A percentile compares a stretch with the other conserved stretches of the same genome.
These are phyloP conservation scores for Stictocephala bisonia DNA, from an alignment of 2,888 invertebrate genomes.

Conservation along the genomic window DNA sequence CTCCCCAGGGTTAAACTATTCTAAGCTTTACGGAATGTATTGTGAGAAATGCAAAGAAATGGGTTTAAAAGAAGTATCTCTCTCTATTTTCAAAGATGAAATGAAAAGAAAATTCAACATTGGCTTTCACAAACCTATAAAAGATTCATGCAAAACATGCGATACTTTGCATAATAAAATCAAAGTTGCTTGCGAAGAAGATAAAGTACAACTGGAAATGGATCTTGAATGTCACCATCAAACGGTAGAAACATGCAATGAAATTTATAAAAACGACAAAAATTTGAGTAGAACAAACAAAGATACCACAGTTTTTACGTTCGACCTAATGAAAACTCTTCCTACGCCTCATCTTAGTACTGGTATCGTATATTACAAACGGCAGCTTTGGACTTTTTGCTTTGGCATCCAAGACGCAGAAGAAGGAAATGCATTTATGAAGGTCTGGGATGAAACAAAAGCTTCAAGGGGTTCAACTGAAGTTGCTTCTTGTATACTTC, in stretches of 20 bases:
- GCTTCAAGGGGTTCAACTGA: conserved; percentile 33
- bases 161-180: conserved; percentile 34
- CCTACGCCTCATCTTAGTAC: conserved; percentile 33
- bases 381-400: conserved; percentile 43
- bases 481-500: conserved; percentile 24
- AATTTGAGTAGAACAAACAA: neutral
- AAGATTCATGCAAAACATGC: conserved; percentile 34
- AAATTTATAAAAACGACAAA: conserved; percentile 20
- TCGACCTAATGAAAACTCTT: conserved; percentile 46
- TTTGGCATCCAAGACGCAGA: conserved; percentile 21
- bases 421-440: conserved; percentile 17
- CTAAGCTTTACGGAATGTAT: conserved; percentile 24
- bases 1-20: conserved; percentile 26
- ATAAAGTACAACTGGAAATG: conserved; percentile 1
- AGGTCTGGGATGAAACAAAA: conserved; percentile 39
- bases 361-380: conserved; percentile 43
- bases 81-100: conserved; percentile 31
- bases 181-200: conserved; percentile 12
- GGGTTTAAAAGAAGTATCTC: conserved; percentile 14
- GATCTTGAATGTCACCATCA: neutral
- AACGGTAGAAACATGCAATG: conserved; percentile 4
- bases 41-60: conserved; percentile 29
- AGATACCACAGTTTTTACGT: conserved; percentile 32
- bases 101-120: conserved; percentile 34
- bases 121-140: conserved; percentile 20